Evolutionary conservation across 2,888 invertebrate genomes (phyloP).

Genomic region (Anoplius nigerrimus): DNA sequence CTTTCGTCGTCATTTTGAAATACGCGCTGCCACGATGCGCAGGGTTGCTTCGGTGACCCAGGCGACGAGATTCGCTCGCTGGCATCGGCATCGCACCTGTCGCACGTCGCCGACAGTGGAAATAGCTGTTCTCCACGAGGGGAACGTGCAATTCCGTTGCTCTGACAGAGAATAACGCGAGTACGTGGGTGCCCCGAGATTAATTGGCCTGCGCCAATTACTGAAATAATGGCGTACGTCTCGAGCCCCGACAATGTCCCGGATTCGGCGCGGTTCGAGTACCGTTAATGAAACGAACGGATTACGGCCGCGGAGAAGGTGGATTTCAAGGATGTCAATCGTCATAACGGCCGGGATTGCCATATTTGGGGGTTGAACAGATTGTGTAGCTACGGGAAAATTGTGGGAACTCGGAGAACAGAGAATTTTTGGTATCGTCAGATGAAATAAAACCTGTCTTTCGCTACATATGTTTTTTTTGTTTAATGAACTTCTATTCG

Average conservation of each 20-base stretch:
- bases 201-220: slow-evolving; percentile 45
- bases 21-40: slow-evolving; percentile 29
- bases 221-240: slow-evolving; percentile 39
- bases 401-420: too few species aligned
- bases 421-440: too few species aligned
- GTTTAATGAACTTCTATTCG: too few species aligned
- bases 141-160: slow-evolving; percentile 27
- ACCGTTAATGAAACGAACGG: background rate
- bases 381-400: too few species aligned
- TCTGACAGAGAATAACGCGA: slow-evolving; percentile 40
- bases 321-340: too few species aligned
- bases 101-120: slow-evolving; percentile 56
- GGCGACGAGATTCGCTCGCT: slow-evolving; percentile 21
- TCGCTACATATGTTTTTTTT: too few species aligned
- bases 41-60: background rate
- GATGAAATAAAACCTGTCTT: too few species aligned
- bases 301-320: background rate
- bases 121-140: slow-evolving; percentile 52
- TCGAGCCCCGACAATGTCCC: slow-evolving; percentile 7
- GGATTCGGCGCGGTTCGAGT: background rate
- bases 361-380: too few species aligned
- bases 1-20: slow-evolving; percentile 60
- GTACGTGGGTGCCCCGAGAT: slow-evolving; percentile 40
- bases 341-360: too few species aligned
- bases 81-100: slow-evolving; percentile 59